Conservation (phyloP, 1,140 invertebrate species). For the Maniola jurtina region DNA sequence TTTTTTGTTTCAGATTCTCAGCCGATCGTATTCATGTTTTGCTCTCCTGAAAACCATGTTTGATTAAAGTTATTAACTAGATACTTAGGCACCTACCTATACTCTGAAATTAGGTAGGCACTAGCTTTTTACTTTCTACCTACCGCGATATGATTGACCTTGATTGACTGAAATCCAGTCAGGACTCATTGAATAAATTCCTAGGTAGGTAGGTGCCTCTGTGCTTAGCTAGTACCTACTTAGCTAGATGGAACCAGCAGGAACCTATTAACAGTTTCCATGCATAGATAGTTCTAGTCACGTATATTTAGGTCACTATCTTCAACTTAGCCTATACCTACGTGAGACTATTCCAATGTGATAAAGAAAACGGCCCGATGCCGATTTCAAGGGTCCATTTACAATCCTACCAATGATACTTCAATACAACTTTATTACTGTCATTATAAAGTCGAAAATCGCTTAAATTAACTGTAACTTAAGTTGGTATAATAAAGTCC, state of each 20-base stretch:
- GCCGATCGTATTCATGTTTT: conserved; percentile 52
- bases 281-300: conserved; percentile 16
- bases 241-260: no score
- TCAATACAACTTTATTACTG: neutral
- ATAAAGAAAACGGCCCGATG: conserved; percentile 27
- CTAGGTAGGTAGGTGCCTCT: no score
- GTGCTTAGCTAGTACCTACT: no score
- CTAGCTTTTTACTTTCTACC: no score
- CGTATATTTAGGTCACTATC: conserved; percentile 29
- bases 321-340: conserved; percentile 24
- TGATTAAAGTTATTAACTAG: neutral
- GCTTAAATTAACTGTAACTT: conserved; percentile 1
- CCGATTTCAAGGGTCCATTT: conserved; percentile 25
- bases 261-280: neutral
- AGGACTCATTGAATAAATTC: no score
- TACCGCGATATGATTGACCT: no score
- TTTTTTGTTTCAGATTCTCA: conserved; percentile 46
- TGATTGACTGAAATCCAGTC: no score
- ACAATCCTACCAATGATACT: conserved; percentile 8
- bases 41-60: conserved; percentile 46
- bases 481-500: conserved; percentile 6
- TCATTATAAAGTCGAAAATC: conserved; percentile 10
- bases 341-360: conserved; percentile 28
- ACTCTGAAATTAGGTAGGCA: neutral
- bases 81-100: neutral